Evolutionary conservation across 2,113 vertebrate species (phyloP).

Genomic region (Rhabdornis inornatus): DNA sequence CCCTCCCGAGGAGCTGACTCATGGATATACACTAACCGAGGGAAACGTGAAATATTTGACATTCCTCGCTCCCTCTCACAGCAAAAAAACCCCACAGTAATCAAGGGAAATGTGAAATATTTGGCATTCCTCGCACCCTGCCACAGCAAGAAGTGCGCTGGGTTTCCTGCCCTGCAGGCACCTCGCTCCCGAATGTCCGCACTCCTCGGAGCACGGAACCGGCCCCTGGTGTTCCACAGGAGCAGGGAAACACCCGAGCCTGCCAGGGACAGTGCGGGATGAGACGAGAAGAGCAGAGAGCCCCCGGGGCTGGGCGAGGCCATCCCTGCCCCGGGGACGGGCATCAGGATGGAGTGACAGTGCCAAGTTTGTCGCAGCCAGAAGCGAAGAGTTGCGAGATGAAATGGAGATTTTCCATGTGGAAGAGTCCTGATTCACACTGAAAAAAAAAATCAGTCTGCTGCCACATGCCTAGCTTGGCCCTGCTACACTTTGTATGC

Average conservation of each 20-base stretch:
- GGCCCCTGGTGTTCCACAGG: rapidly evolving
- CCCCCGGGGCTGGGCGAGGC: not conserved
- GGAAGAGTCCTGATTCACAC: not conserved
- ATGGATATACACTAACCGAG: not conserved
- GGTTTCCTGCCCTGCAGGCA: not conserved
- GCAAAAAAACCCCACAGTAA: not conserved
- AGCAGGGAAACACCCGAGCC: not conserved
- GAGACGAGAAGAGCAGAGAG: not conserved
- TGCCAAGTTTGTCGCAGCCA: not conserved
- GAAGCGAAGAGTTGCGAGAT: not conserved
- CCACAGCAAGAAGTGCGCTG: not conserved
- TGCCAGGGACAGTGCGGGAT: rapidly evolving
- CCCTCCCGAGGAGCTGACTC: not conserved
- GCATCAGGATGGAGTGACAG: rapidly evolving
- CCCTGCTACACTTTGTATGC: not conserved
- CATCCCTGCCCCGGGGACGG: rapidly evolving
- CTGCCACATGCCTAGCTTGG: not conserved
- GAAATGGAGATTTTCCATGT: not conserved
- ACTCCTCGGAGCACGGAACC: not conserved
- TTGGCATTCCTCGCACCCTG: not conserved
- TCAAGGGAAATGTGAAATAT: not conserved
- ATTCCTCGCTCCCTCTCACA: too few species aligned
- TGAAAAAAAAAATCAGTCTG: not conserved
- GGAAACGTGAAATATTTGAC: too few species aligned
- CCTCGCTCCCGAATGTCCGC: rapidly evolving